Evolutionary conservation across 2,113 vertebrate species (phyloP).

Genomic region (Columba livia): DNA sequence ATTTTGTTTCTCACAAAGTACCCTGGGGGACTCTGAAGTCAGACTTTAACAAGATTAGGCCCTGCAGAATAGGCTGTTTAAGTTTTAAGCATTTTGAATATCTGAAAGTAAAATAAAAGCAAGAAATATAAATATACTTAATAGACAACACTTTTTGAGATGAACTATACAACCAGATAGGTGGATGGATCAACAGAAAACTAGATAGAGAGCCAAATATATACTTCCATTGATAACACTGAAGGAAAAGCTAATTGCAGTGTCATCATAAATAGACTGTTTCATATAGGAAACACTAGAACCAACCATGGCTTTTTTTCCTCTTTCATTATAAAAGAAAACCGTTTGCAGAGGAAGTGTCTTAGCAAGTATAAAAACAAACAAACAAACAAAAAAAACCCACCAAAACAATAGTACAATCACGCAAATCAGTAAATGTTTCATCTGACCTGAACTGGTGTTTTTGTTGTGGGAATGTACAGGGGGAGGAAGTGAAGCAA

Average conservation of each 20-base stretch:
- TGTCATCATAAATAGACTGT: not conserved
- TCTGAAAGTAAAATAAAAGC: not conserved
- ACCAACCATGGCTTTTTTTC: not conserved
- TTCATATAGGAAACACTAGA: not conserved
- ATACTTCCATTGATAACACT: not conserved
- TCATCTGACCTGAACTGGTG: not conserved
- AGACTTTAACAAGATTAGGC: not conserved
- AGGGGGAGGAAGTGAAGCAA: not conserved
- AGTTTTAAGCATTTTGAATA: not conserved
- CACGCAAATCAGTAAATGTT: not conserved
- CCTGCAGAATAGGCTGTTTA: not conserved
- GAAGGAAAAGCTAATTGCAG: slow-evolving; percentile 5
- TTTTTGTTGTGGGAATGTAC: not conserved
- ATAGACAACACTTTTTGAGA: not conserved
- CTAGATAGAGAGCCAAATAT: not conserved
- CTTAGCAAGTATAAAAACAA: not conserved
- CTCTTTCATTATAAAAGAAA: not conserved
- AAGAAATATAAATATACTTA: not conserved
- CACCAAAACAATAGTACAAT: not conserved
- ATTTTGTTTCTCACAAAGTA: not conserved
- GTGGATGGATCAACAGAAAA: not conserved
- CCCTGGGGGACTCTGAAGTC: not conserved
- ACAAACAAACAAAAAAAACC: no score
- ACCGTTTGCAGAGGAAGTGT: not conserved
- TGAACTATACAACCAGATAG: not conserved